A percentile compares a stretch with the other conserved stretches of the same genome.
Conservation (phyloP, 2,888 invertebrate genomes). For the Cephus rjabovi region DNA sequence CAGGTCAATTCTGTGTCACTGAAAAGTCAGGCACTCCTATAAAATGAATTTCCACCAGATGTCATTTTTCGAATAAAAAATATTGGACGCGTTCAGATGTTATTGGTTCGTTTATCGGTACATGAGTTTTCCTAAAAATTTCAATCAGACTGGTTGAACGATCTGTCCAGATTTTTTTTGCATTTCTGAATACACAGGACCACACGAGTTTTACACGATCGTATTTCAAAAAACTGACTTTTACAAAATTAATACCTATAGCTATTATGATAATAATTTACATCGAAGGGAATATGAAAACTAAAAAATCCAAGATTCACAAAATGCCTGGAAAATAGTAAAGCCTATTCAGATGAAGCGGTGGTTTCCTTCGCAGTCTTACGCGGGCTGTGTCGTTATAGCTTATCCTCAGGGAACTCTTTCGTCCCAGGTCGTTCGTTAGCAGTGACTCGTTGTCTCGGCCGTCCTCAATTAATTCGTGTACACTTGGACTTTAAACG, state of each 20-base stretch:
- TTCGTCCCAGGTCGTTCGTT: conserved; percentile 22
- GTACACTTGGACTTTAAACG: conserved; percentile 23
- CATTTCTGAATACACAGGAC: too few relatives aligned
- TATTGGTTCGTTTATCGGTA: too few relatives aligned
- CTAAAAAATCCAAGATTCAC: neutral
- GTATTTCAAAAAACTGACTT: too few relatives aligned
- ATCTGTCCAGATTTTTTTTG: too few relatives aligned
- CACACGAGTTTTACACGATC: too few relatives aligned
- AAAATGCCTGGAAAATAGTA: neutral
- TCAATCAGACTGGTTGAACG: too few relatives aligned
- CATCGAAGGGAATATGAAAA: neutral
- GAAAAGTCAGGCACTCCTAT: too few relatives aligned
- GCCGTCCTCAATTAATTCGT: conserved; percentile 24
- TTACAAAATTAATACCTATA: neutral
- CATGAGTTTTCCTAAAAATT: too few relatives aligned
- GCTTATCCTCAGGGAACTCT: conserved; percentile 12
- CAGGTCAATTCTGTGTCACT: too few relatives aligned
- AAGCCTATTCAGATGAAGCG: neutral
- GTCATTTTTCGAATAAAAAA: too few relatives aligned
- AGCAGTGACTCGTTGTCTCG: conserved; percentile 24
- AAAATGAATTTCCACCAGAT: too few relatives aligned
- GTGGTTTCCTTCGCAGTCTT: neutral
- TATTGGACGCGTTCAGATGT: too few relatives aligned
- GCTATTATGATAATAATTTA: neutral
- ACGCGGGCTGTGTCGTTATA: neutral